A percentile compares a stretch with the other conserved stretches of the same genome.
These are phyloP conservation scores for Laothoe populi DNA, from an alignment of 2,888 invertebrate genomes.

Conservation along the genomic window DNA sequence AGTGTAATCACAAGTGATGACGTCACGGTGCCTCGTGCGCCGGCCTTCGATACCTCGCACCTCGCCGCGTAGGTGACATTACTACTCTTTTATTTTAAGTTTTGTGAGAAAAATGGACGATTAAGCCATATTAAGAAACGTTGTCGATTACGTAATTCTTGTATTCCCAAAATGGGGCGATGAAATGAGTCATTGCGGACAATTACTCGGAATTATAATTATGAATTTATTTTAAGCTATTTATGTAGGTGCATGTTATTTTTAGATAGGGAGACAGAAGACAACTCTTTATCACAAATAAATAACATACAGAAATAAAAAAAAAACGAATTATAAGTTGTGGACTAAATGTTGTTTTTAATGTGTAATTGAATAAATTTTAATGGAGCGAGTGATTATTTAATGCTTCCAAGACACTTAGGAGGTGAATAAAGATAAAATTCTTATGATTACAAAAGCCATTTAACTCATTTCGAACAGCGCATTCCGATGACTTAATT, in stretches of 20 bases:
- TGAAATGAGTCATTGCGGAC: not conserved
- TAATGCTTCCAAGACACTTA: too few species aligned
- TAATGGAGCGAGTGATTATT: too few species aligned
- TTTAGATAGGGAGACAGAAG: too few species aligned
- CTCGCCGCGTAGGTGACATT: constrained; percentile 34
- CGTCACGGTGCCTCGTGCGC: constrained; percentile 52
- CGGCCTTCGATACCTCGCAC: constrained; percentile 48
- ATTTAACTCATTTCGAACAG: not conserved
- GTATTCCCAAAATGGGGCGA: not conserved
- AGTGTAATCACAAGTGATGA: constrained; percentile 41
- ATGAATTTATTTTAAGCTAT: too few species aligned
- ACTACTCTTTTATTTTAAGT: not conserved
- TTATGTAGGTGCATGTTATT: too few species aligned
- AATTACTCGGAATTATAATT: too few species aligned
- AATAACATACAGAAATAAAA: too few species aligned
- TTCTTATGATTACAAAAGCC: not conserved
- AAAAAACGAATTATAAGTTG: too few species aligned
- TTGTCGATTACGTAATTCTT: not conserved
- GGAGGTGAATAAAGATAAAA: not conserved
- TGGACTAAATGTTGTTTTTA: too few species aligned
- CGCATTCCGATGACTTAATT: constrained; percentile 16
- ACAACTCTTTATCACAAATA: too few species aligned
- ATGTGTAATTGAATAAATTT: too few species aligned
- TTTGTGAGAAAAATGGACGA: not conserved
- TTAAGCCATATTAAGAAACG: constrained; percentile 12